Percentiles rank a stretch among this genome's conserved stretches.
Evolutionary conservation across 1,140 invertebrate genomes (phyloP).

Genomic region (Macrotrachela quadricornifera): DNA sequence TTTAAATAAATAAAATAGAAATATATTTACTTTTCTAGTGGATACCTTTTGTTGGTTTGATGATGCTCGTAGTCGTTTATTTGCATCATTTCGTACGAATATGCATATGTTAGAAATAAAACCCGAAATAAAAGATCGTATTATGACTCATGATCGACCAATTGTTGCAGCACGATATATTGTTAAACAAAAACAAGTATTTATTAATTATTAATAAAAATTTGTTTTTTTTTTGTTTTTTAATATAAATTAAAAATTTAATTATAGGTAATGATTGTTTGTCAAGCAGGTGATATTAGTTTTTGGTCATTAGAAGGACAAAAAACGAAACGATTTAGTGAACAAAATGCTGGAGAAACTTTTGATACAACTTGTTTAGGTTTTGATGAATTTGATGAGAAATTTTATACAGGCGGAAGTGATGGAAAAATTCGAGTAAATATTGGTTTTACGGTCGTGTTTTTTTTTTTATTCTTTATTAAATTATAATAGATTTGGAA

Average conservation of each 20-base stretch:
- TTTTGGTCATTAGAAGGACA: slow-evolving; percentile 31
- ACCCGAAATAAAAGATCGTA: slow-evolving; percentile 20
- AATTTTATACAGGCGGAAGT: slow-evolving; percentile 22
- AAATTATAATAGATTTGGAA: slow-evolving; percentile 23
- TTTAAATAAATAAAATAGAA: too few relatives aligned
- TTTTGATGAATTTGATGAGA: slow-evolving; percentile 21
- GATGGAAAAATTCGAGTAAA: slow-evolving; percentile 30
- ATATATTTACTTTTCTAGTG: slow-evolving; percentile 11
- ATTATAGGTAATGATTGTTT: slow-evolving; percentile 23
- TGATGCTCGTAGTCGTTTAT: slow-evolving; percentile 17
- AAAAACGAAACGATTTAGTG: slow-evolving; percentile 25
- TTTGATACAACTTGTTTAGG: slow-evolving; percentile 24
- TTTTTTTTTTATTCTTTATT: too few relatives aligned
- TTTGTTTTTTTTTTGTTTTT: background rate
- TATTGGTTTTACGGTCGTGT: too few relatives aligned
- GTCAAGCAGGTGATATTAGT: slow-evolving; percentile 23
- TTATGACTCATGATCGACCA: slow-evolving; percentile 26
- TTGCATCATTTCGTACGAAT: slow-evolving; percentile 25
- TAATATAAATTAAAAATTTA: background rate
- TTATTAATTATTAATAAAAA: background rate
- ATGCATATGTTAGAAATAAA: slow-evolving; percentile 28
- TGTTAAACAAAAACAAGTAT: slow-evolving; percentile 24
- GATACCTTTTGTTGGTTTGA: slow-evolving; percentile 20
- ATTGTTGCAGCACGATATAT: slow-evolving; percentile 25
- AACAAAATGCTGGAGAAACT: slow-evolving; percentile 15